phyloP scores from a whole-genome alignment of 2,113 vertebrate genomes.

The Polypterus senegalus region DNA sequence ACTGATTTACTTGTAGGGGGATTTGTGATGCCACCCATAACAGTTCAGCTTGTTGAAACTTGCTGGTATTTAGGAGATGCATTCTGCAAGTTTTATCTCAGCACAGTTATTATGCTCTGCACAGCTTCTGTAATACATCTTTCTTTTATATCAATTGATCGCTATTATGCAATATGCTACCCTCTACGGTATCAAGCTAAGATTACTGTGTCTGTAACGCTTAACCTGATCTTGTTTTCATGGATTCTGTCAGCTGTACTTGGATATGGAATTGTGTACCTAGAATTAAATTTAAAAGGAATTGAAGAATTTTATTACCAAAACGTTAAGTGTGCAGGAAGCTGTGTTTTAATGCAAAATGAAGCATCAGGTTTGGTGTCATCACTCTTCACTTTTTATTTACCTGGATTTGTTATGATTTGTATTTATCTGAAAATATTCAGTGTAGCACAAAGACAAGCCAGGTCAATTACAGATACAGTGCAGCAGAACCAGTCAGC shows the following conservation, averaged over 20 bases:
- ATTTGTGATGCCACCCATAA: constrained; percentile 63
- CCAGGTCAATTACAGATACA: constrained; percentile 38
- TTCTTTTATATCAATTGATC: constrained; percentile 51
- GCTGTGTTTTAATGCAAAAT: constrained; percentile 2
- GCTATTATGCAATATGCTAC: constrained; percentile 10
- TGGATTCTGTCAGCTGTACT: constrained; percentile 20
- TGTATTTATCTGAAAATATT: constrained; percentile 5
- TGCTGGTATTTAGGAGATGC: constrained; percentile 64
- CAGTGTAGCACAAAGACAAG: constrained; percentile 12
- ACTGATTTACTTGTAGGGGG: constrained; percentile 56
- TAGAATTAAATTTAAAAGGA: neutral
- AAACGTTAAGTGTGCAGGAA: constrained; percentile 1
- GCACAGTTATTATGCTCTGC: constrained; percentile 53
- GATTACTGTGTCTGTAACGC: constrained; percentile 6
- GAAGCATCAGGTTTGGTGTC: neutral
- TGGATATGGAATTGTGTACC: constrained; percentile 17
- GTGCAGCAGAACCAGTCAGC: constrained; percentile 23
- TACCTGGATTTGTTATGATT: neutral
- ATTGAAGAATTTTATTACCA: neutral
- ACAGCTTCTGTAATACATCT: constrained; percentile 62
- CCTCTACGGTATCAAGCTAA: constrained; percentile 18
- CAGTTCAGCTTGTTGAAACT: constrained; percentile 57
- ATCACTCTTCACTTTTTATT: neutral
- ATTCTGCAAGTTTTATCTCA: constrained; percentile 62
- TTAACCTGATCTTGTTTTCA: constrained; percentile 16